Conservation (phyloP, 2,113 vertebrate species). For the Gallinago paraguaiae region DNA sequence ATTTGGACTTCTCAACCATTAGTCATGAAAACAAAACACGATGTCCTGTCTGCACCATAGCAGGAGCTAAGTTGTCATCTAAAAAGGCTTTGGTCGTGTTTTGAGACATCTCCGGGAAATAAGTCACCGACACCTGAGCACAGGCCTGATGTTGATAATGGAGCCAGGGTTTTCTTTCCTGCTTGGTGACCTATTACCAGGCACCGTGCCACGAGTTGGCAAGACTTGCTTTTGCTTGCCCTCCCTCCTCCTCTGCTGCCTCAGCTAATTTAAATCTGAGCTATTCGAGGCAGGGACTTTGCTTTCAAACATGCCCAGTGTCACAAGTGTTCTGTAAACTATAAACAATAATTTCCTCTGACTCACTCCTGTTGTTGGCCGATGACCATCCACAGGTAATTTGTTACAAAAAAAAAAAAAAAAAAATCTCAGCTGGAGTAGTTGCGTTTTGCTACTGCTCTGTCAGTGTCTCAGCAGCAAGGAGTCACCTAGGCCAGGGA, state of each 20-base stretch:
- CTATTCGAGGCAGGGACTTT: slow-evolving; percentile 36
- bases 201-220: background rate
- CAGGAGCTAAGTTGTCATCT: background rate
- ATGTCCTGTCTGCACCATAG: background rate
- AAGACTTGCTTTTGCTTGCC: slow-evolving; percentile 32
- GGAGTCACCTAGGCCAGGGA: background rate
- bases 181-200: background rate
- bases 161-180: slow-evolving; percentile 15
- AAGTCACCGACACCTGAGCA: background rate
- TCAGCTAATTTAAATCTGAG: slow-evolving; percentile 54
- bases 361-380: background rate
- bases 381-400: background rate
- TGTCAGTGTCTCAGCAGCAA: background rate
- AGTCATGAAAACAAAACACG: background rate
- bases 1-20: background rate
- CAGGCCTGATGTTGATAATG: background rate
- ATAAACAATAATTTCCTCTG: slow-evolving; percentile 68
- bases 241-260: slow-evolving; percentile 37
- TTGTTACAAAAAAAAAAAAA: background rate
- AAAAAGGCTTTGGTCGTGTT: background rate
- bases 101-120: slow-evolving; percentile 2
- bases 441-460: background rate
- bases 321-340: slow-evolving; percentile 1
- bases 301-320: slow-evolving; percentile 43
- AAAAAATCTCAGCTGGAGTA: background rate